A percentile compares a stretch with the other conserved stretches of the same genome.
These are phyloP conservation scores for Engraulis encrasicolus DNA, from an alignment of 2,113 vertebrate species.

Conservation along the genomic window DNA sequence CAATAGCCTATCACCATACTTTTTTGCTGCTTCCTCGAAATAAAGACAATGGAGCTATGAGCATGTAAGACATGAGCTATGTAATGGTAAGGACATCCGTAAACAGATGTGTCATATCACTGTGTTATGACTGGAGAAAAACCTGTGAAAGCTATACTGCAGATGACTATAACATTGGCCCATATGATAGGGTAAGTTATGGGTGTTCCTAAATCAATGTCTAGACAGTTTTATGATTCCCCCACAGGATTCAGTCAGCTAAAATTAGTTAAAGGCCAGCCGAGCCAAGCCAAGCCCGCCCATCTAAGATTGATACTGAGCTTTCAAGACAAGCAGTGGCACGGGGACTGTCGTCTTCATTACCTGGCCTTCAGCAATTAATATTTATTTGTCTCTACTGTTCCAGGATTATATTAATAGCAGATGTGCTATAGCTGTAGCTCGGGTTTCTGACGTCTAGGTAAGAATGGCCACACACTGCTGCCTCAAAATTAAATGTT, in stretches of 20 bases:
- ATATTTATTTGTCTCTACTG: neutral
- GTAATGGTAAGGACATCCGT: too few relatives aligned
- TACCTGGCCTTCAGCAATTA: neutral
- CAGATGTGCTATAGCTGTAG: neutral
- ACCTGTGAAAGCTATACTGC: too few relatives aligned
- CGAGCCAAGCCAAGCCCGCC: neutral
- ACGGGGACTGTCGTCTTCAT: neutral
- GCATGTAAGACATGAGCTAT: too few relatives aligned
- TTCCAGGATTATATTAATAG: neutral
- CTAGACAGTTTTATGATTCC: constrained; percentile 9
- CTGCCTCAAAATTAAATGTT: neutral
- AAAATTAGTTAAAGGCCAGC: constrained; percentile 20
- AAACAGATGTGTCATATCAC: too few relatives aligned
- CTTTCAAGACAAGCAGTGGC: neutral
- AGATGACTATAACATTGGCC: constrained; percentile 20
- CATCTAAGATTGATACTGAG: neutral
- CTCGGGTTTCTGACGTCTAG: neutral
- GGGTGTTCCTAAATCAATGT: constrained; percentile 8
- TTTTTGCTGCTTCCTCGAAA: too few relatives aligned
- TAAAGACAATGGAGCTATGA: too few relatives aligned
- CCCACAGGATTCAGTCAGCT: neutral
- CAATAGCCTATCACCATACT: too few relatives aligned
- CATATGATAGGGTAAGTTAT: constrained; percentile 18
- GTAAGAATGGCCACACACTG: neutral
- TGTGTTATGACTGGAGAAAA: too few relatives aligned